Evolutionary conservation across 2,888 invertebrate species (phyloP).

Genomic region (Eupeodes latifasciatus): DNA sequence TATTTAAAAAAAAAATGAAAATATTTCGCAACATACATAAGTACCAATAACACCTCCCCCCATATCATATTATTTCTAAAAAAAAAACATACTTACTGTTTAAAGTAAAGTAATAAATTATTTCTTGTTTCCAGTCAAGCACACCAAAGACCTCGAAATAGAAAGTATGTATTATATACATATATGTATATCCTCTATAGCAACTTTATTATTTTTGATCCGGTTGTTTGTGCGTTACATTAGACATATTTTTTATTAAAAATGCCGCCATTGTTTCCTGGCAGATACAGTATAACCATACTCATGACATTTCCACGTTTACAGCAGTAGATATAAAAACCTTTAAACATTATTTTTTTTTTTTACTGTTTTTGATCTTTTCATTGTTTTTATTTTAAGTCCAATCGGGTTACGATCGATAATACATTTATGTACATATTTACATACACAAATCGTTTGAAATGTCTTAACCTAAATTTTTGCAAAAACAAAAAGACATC

Average conservation of each 20-base stretch:
- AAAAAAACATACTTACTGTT: not conserved
- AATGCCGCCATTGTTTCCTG: conserved; percentile 34
- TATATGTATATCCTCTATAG: not conserved
- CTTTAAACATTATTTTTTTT: not conserved
- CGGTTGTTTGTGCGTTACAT: conserved; percentile 54
- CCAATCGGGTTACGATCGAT: conserved; percentile 44
- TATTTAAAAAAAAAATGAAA: conserved; percentile 34
- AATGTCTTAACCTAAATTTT: conserved; percentile 49
- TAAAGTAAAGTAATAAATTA: conserved; percentile 21
- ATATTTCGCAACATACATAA: conserved; percentile 55
- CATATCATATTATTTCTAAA: not conserved
- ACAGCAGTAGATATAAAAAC: not conserved
- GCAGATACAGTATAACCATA: conserved; percentile 24
- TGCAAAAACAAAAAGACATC: conserved; percentile 24
- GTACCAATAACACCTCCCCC: not conserved
- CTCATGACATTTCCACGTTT: conserved; percentile 56
- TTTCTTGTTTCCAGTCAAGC: conserved; percentile 28
- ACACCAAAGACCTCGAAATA: conserved; percentile 66
- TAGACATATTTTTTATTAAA: conserved; percentile 22
- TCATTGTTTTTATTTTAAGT: conserved; percentile 33
- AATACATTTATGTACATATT: conserved; percentile 36
- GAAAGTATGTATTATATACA: conserved; percentile 33
- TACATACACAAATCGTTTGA: conserved; percentile 6
- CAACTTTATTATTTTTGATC: conserved; percentile 24
- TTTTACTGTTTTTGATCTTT: not conserved